Base-by-base conservation (phyloP, 2,113 vertebrate genomes). In the Morone chrysops region DNA sequence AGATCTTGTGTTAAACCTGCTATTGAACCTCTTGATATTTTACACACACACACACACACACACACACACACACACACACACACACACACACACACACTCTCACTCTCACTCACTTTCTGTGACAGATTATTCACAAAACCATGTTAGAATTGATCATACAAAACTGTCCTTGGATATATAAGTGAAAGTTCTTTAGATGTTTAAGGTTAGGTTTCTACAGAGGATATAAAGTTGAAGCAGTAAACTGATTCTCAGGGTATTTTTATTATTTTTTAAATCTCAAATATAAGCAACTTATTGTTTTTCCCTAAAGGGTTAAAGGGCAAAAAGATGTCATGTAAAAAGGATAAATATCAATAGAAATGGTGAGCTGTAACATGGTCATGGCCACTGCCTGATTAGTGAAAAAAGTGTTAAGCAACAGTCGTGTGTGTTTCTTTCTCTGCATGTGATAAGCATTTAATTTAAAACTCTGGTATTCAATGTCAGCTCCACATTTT, bases 341-440 rank as follows among this genome's bases (percentile, higher is more conserved):
- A 75, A 78, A 70, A 89, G 68, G 6, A 67, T 54, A 22, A 45
- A 56, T 73, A 72, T 69, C n/a, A 53, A 41, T 41, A 75, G n/a
- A 48, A 77, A 60, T 45, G 22, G 11, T 62, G n/a, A 50, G 50
- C 76, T 86, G 53, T 71, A 70, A 77, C 17, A 45, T 66, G 74
- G 70, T 82, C 70, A 82, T 62, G 69, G 78, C 71, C 61, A 47
- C 40, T 40, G 63, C 12, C 63, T 82, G 66, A 78, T 84, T 63
- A 82, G 60, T 48, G 38, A 50, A 50, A 72, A 72, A 61, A 20
- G 61, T 54, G 71, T 84, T 82, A 80, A 78, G 82, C 76, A 83
- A 81, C 69, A 72, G 78, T 74, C 18, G 57, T 69, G 67, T 59
- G 61, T 70, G 47, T 54, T 0, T 70, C 2, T 50, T 18, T 47